Percentiles rank a stretch among this genome's conserved stretches.
Conservation (phyloP, 2,797 vertebrate species). For the Loris lydekkerianus region DNA sequence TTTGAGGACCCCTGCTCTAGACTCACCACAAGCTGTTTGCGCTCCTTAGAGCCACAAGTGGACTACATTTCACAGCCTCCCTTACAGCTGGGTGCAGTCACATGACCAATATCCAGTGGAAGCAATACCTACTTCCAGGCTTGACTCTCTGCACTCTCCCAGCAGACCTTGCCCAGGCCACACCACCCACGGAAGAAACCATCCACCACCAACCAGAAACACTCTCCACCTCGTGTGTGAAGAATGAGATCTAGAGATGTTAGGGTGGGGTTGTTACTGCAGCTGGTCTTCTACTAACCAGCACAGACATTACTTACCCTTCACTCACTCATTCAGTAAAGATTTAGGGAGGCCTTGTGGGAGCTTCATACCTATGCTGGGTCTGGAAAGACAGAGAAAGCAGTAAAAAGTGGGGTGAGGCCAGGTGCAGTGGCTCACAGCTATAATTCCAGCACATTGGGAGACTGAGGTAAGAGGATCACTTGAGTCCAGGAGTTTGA, state of each 20-base stretch:
- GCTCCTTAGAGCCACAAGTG: background rate
- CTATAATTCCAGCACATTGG: background rate
- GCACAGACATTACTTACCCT: background rate
- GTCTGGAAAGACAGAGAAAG: background rate
- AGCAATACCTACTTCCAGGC: background rate
- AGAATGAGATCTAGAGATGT: background rate
- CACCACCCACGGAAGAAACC: background rate
- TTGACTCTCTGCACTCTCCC: background rate
- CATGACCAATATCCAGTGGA: background rate
- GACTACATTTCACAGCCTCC: constrained; percentile 38
- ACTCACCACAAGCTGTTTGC: background rate
- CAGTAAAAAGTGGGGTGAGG: background rate
- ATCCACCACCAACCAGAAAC: background rate
- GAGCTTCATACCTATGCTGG: background rate
- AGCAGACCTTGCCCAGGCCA: background rate
- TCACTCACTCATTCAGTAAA: background rate
- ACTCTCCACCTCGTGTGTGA: background rate
- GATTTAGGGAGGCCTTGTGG: background rate
- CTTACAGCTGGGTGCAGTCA: background rate
- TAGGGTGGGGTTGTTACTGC: background rate
- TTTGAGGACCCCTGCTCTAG: background rate
- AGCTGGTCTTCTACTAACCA: background rate
- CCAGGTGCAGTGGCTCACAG: background rate
- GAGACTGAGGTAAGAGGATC: background rate
- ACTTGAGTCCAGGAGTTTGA: background rate